Base-by-base conservation (phyloP, 2,113 vertebrate species). In the Hipposideros armiger region DNA sequence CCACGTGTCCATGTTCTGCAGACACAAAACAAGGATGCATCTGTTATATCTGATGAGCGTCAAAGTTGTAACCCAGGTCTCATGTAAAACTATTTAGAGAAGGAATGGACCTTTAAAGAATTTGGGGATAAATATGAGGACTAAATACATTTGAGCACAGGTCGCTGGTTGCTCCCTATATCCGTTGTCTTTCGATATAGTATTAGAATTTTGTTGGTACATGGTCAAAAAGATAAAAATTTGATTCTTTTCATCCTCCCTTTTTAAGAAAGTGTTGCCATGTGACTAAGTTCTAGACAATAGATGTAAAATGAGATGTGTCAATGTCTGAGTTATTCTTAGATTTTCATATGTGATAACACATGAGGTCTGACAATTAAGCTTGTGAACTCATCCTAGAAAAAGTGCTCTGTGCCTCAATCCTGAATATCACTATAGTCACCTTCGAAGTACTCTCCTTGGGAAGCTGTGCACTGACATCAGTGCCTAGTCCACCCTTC, bases 1-100 rank as follows among this genome's bases (percentile, higher is more conserved):
- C 15, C 40, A 77, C 19, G 2, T 76, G 45, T 40, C 87, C 32
- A 2, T 52, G 22, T 54, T 81, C 60, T 76, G 7, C 28, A 91
- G 90, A 93, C 40, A 84, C 32, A 40, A 76, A 91, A 91, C 1
- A 88, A 84, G 26, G 45, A 64, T 85, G 58, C 58, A 77, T 87
- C 52, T 95, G 26, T 26, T 91, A 17, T 20, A 87, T 54, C 50
- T 73, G 82, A 85, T 56, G 56, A 84, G 26, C 47, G 42, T 87
- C 74, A 69, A 84, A 42, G 40, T 76, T 73, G 22, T n/a, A 93
- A 76, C 66, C 50, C 42, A 84, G 64, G 66, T 32, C 6, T 64
- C 36, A 77, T 50, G 26, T 40, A 74, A 80, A 90, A 52, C 64
- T 52, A 30, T 54, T 76, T 50, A 86, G 84, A 94, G 45, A 88